Evolutionary conservation across 1,140 invertebrate species (phyloP).

Genomic region (Drosophila athabasca): DNA sequence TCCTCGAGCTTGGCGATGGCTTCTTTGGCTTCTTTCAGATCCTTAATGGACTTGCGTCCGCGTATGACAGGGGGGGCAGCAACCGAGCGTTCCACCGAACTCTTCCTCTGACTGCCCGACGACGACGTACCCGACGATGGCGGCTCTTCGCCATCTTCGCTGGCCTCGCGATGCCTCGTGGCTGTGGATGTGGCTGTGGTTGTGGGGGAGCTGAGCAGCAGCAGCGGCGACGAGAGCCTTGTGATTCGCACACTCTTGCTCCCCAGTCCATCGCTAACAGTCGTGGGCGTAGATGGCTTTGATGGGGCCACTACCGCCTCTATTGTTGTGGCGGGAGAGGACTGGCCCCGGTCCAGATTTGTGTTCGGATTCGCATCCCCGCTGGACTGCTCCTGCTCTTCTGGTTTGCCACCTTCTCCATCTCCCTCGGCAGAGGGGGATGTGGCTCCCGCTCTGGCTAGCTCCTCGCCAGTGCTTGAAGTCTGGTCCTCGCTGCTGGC

Average conservation of each 20-base stretch:
- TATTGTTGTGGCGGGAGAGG: neutral
- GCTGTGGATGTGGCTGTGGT: neutral
- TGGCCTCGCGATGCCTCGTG: slow-evolving; percentile 9
- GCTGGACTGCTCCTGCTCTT: no score
- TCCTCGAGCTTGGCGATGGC: slow-evolving; percentile 36
- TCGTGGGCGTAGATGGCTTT: slow-evolving; percentile 26
- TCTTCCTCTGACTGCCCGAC: slow-evolving; percentile 45
- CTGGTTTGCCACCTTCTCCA: slow-evolving; percentile 2
- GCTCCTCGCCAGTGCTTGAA: slow-evolving; percentile 6
- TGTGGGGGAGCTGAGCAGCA: slow-evolving; percentile 56
- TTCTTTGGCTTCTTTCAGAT: slow-evolving; percentile 73
- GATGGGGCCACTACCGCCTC: neutral
- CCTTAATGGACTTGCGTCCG: slow-evolving; percentile 80
- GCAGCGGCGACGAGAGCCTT: slow-evolving; percentile 68
- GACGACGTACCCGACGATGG: neutral
- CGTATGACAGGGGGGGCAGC: slow-evolving; percentile 48
- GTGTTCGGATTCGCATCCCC: neutral
- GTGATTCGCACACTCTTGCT: slow-evolving; percentile 60
- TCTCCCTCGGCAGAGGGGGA: slow-evolving; percentile 9
- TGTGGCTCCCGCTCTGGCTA: neutral
- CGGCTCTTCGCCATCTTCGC: slow-evolving; percentile 35
- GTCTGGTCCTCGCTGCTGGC: slow-evolving; percentile 24
- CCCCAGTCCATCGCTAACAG: slow-evolving; percentile 9
- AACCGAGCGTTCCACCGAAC: slow-evolving; percentile 47
- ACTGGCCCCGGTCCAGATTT: slow-evolving; percentile 12